Evolutionary conservation across 2,888 invertebrate species (phyloP).

Genomic region (Bombylius major): DNA sequence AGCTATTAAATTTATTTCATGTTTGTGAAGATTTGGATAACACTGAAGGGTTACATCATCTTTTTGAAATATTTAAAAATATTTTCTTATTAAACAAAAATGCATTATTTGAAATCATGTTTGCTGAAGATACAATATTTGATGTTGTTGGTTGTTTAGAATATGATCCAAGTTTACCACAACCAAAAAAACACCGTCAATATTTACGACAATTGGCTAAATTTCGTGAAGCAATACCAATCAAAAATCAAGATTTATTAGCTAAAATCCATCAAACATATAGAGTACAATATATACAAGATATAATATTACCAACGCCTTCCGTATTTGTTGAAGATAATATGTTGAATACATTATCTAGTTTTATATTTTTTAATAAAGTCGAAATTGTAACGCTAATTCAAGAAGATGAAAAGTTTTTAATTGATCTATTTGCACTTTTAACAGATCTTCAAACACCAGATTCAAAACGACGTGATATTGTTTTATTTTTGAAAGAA

Average conservation of each 20-base stretch:
- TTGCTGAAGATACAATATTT: slow-evolving; percentile 91
- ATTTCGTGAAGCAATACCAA: slow-evolving; percentile 88
- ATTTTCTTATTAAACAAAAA: slow-evolving; percentile 97
- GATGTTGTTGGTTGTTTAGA: slow-evolving; percentile 98
- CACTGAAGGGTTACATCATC: slow-evolving; percentile 83
- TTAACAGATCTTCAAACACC: slow-evolving; percentile 81
- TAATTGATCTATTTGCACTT: slow-evolving; percentile 87
- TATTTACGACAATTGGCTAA: slow-evolving; percentile 87
- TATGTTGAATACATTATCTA: slow-evolving; percentile 90
- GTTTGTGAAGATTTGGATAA: slow-evolving; percentile 96
- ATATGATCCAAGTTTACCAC: slow-evolving; percentile 81
- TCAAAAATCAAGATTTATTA: slow-evolving; percentile 84
- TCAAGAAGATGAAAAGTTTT: slow-evolving; percentile 94
- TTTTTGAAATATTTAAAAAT: slow-evolving; percentile 97
- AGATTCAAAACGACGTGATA: slow-evolving; percentile 75
- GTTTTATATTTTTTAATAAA: slow-evolving; percentile 99
- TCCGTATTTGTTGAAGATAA: slow-evolving; percentile 99
- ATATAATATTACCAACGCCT: slow-evolving; percentile 96
- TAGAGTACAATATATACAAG: slow-evolving; percentile 97
- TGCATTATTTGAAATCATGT: slow-evolving; percentile 93
- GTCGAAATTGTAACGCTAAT: slow-evolving; percentile 97
- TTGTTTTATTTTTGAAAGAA: slow-evolving; percentile 95
- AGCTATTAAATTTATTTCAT: slow-evolving; percentile 87
- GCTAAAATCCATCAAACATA: slow-evolving; percentile 99
- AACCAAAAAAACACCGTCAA: slow-evolving; percentile 88